Base-by-base conservation (phyloP, 2,797 vertebrate genomes). In the Rhabdomys pumilio region DNA sequence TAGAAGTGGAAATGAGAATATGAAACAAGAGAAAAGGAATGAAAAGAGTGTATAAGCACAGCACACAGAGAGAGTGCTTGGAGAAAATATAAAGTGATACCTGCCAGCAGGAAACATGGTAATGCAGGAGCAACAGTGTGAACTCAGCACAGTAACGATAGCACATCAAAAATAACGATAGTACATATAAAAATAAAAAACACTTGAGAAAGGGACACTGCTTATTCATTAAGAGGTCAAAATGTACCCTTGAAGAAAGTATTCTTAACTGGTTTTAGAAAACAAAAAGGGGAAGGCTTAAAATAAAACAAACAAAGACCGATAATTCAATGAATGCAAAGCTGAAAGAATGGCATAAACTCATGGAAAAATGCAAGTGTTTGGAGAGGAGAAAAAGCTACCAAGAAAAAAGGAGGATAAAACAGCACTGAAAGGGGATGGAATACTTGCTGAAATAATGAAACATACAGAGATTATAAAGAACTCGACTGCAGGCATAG, bases 1-100 rank as follows among this genome's bases (percentile, higher is more conserved):
- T 87, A 44, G 20, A 95, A 95, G 63, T 76, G 34, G 61, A 94
- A 95, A 59, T 38, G 57, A 91, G 22, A 90, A 90, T 55, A 83
- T 55, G 15, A 80, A 91, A 80, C 41, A 15, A 86, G 31, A 94
- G 53, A 73, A 38, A 83, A 67, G 59, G 17, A 83, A 38, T 19
- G 17, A 34, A 80, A 89, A 2, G 91, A 84, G 44, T 15, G 92
- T 41, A n/a, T 13, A 50, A 84, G 41, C 2, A 34, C 89, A 20
- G 65, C 7, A 77, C 76, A 63, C 20, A 26, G 44, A n/a, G 1
- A 81, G 41, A 7, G 24, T 82, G 65, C 44, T 17, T 76, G 15
- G 26, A 53, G 11, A 8, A 86, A 94, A 72, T 55, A 57, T 92
- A 31, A 75, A 15, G 41, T 6, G 24, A 24, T 12, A 67, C 31